Evolutionary conservation across 2,797 vertebrate genomes (phyloP), one percentile per base, ranked within the genome.

Genomic region (Lithobates pipiens): DNA sequence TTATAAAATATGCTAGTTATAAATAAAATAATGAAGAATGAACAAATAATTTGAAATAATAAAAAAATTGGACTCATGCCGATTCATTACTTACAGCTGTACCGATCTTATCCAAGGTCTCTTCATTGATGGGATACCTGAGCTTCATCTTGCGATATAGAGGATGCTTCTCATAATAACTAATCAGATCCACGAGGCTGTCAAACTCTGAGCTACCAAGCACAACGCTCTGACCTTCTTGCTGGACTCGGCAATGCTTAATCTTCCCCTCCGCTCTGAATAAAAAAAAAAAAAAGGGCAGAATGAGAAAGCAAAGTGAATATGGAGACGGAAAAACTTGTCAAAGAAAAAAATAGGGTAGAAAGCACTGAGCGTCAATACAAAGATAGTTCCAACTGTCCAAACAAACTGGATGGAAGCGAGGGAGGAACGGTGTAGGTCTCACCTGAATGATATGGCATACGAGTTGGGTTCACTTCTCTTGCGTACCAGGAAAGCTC

Each of bases 121-220:
- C 98, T 92, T 99, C 98, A 0, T 99, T 99, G 94, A 99, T 99
- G 88, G 98, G 98, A 81, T 99, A 99, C 76, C 98, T 96, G 80
- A 99, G 95, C 90, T 98, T 99, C 98, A 99, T 99, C 92, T 99
- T 99, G 82, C 98, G 96, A 91, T 99, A 99, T 63, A 99, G 93
- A 0, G 98, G 98, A 29, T 99, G 96, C 89, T 98, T 99, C 93
- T 99, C 97, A 0, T 98, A 97, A 93, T 99, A 99, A 91, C 96
- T 99, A 92, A 99, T 97, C 88, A 99, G 93, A 91, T 99, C 98
- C 32, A 99, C 98, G 0, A 99, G 94, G 92, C 98, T 99, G 92
- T 99, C 98, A 0, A 99, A 99, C 92, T 99, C 98, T 0, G 98
- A 98, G 89, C 96, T 99, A 29, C 98, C 98, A 80, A 99, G 94